Evolutionary conservation across 2,797 vertebrate genomes (phyloP).

Genomic region (Enteromius argenteus): DNA sequence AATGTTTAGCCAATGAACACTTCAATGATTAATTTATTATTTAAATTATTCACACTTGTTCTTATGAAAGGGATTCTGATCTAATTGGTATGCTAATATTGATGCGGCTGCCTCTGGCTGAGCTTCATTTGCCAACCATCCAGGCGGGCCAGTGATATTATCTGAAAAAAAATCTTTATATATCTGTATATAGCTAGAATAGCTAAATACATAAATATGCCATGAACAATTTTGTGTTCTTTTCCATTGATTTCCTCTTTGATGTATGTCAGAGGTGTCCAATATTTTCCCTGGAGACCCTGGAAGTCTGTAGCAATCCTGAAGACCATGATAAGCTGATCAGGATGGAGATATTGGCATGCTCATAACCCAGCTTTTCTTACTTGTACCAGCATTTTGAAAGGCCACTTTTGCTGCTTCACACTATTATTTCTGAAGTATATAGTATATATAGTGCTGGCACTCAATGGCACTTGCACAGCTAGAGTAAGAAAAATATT

Average conservation of each 20-base stretch:
- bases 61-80: constrained; percentile 49
- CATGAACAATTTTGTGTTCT: constrained; percentile 7
- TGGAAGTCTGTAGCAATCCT: background rate
- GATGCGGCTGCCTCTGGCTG: constrained; percentile 25
- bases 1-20: constrained; percentile 45
- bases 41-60: constrained; percentile 41
- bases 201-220: background rate
- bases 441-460: background rate
- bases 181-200: background rate
- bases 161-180: background rate
- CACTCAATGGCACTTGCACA: background rate
- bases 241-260: constrained; percentile 13
- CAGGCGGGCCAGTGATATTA: background rate
- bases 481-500: background rate
- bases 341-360: background rate
- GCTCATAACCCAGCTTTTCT: background rate
- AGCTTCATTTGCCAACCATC: constrained; percentile 1
- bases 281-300: background rate
- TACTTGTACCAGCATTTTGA: background rate
- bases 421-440: background rate
- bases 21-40: constrained; percentile 47
- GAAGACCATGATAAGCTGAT: constrained; percentile 6
- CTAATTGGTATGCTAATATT: constrained; percentile 29
- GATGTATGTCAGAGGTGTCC: background rate
- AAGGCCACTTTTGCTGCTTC: background rate